These are phyloP conservation scores for Drosophila gaucha DNA, from an alignment of 2,888 invertebrate genomes.

Conservation along the genomic window DNA sequence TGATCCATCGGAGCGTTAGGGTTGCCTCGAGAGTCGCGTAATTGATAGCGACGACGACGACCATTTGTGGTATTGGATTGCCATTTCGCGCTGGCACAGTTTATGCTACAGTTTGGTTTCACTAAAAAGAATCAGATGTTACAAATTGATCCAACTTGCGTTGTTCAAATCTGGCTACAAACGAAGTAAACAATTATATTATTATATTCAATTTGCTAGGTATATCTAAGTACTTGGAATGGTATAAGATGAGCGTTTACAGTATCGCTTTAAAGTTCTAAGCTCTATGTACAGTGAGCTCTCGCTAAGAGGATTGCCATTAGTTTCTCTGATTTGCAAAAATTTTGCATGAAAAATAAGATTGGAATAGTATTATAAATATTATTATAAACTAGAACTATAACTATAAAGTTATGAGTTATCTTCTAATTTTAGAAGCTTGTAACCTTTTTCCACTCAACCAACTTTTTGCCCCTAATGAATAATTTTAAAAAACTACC, in stretches of 20 bases:
- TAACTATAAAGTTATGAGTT: no score
- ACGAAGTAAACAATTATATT: not conserved
- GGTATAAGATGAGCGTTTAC: not conserved
- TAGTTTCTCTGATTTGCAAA: no score
- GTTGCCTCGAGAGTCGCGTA: conserved; percentile 54
- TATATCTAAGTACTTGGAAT: not conserved
- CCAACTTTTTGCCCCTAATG: no score
- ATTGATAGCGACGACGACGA: conserved; percentile 49
- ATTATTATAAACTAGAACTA: no score
- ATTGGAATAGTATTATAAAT: no score
- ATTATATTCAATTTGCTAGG: not conserved
- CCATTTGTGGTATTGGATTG: conserved; percentile 57
- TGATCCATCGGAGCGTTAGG: conserved; percentile 63
- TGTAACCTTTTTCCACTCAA: no score
- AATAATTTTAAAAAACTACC: no score
- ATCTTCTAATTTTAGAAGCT: no score
- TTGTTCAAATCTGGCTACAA: not conserved
- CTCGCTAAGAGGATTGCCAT: not conserved
- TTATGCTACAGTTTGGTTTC: conserved; percentile 35
- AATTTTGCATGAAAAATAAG: no score
- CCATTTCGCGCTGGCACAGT: conserved; percentile 50
- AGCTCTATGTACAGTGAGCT: not conserved
- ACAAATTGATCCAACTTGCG: not conserved
- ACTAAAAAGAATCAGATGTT: conserved; percentile 5
- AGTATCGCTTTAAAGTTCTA: not conserved